Evolutionary conservation across 2,113 vertebrate genomes (phyloP).

Genomic region (Tenrec ecaudatus): DNA sequence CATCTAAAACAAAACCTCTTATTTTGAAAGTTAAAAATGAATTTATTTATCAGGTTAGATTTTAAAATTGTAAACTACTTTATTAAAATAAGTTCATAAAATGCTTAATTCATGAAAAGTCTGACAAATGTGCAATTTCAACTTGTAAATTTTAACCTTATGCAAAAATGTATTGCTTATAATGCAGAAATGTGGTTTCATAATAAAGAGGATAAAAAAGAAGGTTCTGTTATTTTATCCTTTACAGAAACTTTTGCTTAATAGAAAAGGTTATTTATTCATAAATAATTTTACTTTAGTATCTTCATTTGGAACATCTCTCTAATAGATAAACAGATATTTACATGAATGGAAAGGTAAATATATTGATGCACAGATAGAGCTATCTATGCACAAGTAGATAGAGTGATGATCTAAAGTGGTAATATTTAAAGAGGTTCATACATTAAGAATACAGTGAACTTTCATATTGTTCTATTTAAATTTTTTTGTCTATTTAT

Average conservation of each 20-base stretch:
- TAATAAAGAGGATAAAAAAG: background rate
- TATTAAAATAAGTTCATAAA: background rate
- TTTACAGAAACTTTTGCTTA: background rate
- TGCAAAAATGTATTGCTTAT: background rate
- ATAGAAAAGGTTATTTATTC: background rate
- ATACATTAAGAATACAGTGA: too few relatives aligned
- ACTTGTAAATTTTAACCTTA: background rate
- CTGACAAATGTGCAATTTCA: background rate
- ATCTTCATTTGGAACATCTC: background rate
- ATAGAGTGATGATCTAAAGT: too few relatives aligned
- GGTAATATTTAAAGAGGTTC: too few relatives aligned
- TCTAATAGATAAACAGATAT: background rate
- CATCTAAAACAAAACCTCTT: background rate
- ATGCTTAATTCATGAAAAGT: background rate
- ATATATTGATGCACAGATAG: too few relatives aligned
- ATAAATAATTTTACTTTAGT: background rate
- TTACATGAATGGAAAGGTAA: background rate
- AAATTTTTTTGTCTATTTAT: background rate
- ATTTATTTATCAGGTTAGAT: background rate
- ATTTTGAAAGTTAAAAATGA: background rate
- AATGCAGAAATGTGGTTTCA: background rate
- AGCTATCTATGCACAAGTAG: too few relatives aligned
- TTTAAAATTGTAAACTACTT: background rate
- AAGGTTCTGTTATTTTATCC: background rate
- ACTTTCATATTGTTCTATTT: background rate